Base-by-base conservation (phyloP, 2,113 vertebrate genomes). In the Campylomormyrus numenius region DNA sequence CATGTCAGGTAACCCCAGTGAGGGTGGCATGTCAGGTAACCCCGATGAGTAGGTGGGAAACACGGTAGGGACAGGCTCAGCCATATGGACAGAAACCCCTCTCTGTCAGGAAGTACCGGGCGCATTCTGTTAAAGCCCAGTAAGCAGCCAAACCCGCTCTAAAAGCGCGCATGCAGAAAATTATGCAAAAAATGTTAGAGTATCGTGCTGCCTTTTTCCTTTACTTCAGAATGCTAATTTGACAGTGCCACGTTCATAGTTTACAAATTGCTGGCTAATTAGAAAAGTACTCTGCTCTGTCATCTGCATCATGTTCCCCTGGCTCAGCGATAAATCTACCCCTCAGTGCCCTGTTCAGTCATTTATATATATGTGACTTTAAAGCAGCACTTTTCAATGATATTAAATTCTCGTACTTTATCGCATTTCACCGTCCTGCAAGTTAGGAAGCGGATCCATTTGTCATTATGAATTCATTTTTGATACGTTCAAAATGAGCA, bases 231-330 rank as follows among this genome's bases (percentile, higher is more conserved):
- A 88, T 56, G 35, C 86, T 17, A 10, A 53, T 88, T 50, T 45
- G 87, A 70, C 62, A 70, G 62, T 31, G 62, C 62, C 62, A 31
- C 10, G 89, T 89, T 93, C 92, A 88, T 92, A 92, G 92, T 93
- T 91, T 91, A 92, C 89, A 92, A 93, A 91, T 93, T 80, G 91
- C 84, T 92, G 89, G 52, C 90, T 92, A 92, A 94, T 94, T 92
- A 91, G 8, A 90, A 88, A 19, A 87, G 88, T 90, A 88, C 5
- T 89, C 83, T 31, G 31, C 21, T 31, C 77, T 35, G 90, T 89
- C 19, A 3, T 80, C 52, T 89, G 87, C 31, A 56, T 80, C 48
- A 58, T 52, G 42, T 84, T n/a, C 49, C 77, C 45, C 77, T 42
- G 35, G 49, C 77, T 89, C 77, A 56, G 48, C 52, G 21, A 56